A percentile compares a stretch with the other conserved stretches of the same genome.
Conservation (phyloP, 2,797 vertebrate species). For the Vireo griseus region DNA sequence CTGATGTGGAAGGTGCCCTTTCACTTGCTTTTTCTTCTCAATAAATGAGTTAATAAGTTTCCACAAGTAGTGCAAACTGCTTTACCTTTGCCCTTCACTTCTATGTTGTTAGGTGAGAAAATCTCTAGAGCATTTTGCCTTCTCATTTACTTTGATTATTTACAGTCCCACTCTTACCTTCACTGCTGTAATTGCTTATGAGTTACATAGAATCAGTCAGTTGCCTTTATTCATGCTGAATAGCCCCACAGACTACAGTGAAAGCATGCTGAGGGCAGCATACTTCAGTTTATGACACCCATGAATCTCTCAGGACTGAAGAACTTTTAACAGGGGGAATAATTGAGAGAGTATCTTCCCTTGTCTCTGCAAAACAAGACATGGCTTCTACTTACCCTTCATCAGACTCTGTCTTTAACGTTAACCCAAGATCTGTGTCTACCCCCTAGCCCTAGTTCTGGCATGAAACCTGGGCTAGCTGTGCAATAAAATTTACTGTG, state of each 20-base stretch:
- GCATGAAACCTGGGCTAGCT: neutral
- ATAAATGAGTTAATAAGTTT: slow-evolving; percentile 52
- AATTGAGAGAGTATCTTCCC: slow-evolving; percentile 20
- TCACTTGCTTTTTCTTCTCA: slow-evolving; percentile 4
- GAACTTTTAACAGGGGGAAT: neutral
- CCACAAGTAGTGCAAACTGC: neutral
- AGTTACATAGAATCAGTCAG: slow-evolving; percentile 23
- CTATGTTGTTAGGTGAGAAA: neutral
- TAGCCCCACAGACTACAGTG: neutral
- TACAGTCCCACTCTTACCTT: slow-evolving; percentile 8
- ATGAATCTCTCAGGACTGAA: neutral
- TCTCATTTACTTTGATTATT: slow-evolving; percentile 44
- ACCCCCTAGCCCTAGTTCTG: neutral
- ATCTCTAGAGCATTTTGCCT: slow-evolving; percentile 15
- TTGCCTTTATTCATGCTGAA: slow-evolving; percentile 11
- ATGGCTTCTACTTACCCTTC: neutral
- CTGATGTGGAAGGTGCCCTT: slow-evolving; percentile 36
- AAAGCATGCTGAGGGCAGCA: neutral
- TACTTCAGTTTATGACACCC: slow-evolving; percentile 2
- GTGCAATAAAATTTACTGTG: neutral
- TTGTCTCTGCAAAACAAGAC: slow-evolving; percentile 3
- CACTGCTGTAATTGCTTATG: slow-evolving; percentile 13
- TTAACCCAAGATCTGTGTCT: neutral
- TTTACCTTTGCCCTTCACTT: slow-evolving; percentile 21
- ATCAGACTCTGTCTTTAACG: neutral